phyloP scores from a whole-genome alignment of 2,888 invertebrate genomes.

The Oxycera nigricornis region DNA sequence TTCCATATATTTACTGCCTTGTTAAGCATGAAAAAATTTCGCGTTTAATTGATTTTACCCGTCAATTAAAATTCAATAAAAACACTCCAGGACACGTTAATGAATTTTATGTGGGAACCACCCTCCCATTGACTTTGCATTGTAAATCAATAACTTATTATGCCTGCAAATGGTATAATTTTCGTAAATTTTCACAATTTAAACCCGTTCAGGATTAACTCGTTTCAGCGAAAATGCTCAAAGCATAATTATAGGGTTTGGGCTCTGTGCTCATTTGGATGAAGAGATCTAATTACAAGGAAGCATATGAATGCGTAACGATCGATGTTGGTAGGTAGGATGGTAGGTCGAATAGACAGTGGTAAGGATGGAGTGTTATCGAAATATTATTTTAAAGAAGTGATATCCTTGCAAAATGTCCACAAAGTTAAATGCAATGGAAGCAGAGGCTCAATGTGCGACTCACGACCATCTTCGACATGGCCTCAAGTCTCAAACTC shows the following conservation, averaged over 20 bases:
- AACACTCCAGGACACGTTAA: slow-evolving; percentile 17
- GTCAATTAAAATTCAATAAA: slow-evolving; percentile 37
- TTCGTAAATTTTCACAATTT: neutral
- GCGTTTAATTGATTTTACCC: slow-evolving; percentile 2
- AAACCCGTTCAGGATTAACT: slow-evolving; percentile 13
- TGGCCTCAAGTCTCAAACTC: too few relatives aligned
- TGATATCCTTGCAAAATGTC: neutral
- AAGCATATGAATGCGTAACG: slow-evolving; percentile 12
- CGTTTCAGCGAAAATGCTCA: slow-evolving; percentile 11
- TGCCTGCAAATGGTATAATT: neutral
- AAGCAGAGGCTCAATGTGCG: too few relatives aligned
- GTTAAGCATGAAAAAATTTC: neutral
- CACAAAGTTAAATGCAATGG: neutral
- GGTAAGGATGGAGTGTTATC: too few relatives aligned
- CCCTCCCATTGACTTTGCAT: neutral
- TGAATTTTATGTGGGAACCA: slow-evolving; percentile 10
- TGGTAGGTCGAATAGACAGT: too few relatives aligned
- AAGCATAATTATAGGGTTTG: slow-evolving; percentile 19
- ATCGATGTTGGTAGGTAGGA: too few relatives aligned
- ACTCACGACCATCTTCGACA: too few relatives aligned
- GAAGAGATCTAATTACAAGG: slow-evolving; percentile 7
- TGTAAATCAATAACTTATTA: slow-evolving; percentile 36
- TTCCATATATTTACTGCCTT: neutral
- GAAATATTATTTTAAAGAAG: too few relatives aligned
- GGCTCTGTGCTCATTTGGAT: neutral